phyloP scores from a whole-genome alignment of 1,140 invertebrate species.

The Ephestia elutella region DNA sequence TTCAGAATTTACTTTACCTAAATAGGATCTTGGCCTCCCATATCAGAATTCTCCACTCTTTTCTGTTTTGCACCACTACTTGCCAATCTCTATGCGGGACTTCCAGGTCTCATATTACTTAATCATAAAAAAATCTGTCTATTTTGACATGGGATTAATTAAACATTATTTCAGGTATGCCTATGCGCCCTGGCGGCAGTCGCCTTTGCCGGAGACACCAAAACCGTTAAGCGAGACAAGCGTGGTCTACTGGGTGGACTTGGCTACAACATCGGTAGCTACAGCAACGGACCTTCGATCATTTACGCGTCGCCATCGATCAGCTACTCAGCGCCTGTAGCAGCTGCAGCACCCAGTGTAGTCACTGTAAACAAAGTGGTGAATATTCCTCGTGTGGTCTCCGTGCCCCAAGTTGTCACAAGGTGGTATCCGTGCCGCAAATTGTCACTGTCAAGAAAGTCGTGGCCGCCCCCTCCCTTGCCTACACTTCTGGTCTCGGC shows the following conservation, averaged over 20 bases:
- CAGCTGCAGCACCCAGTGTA: conserved; percentile 22
- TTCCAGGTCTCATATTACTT: too few species aligned
- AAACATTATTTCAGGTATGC: conserved; percentile 17
- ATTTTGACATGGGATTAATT: too few species aligned
- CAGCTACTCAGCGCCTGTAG: conserved; percentile 1
- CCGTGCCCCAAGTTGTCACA: conserved; percentile 41
- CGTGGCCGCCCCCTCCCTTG: conserved; percentile 15
- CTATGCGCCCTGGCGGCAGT: conserved; percentile 27
- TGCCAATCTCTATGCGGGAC: too few species aligned
- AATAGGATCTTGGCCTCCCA: too few species aligned
- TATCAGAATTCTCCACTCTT: too few species aligned
- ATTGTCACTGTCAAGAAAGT: conserved; percentile 48
- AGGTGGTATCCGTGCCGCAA: conserved; percentile 40
- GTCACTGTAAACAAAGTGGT: conserved; percentile 40
- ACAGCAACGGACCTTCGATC: conserved; percentile 10
- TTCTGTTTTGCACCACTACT: too few species aligned
- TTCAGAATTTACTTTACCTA: too few species aligned
- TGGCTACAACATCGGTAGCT: conserved; percentile 11
- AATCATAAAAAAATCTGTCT: too few species aligned
- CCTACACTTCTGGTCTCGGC: neutral
- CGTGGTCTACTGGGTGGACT: conserved; percentile 12
- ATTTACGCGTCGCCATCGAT: neutral
- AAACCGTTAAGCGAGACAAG: conserved; percentile 4
- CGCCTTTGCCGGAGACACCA: conserved; percentile 13
- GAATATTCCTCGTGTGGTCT: conserved; percentile 33